Evolutionary conservation across 2,888 invertebrate species (phyloP), one percentile per base, ranked within the genome.

Genomic region (Drosophila mimetica): DNA sequence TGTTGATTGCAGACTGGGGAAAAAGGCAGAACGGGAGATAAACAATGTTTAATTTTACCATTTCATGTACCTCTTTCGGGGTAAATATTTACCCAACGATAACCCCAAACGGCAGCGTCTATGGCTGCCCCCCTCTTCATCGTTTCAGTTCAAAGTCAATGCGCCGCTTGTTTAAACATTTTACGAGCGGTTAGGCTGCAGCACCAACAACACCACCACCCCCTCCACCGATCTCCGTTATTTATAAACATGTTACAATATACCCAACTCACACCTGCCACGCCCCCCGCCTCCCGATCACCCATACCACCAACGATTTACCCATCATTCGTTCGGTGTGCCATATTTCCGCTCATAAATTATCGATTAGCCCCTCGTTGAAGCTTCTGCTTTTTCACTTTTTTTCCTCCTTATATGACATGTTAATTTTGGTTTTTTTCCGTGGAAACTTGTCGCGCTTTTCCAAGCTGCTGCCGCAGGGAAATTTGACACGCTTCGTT

Each of bases 81-180:
- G 63, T 77, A 81, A 83, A 83, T 83, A 85, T 83, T 83, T 87
- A 83, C 72, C 74, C 71, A 67, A 70, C 71, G 77, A 83, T 83
- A 79, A 73, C 74, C 64, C 18, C 25, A 61, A 61, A 48, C 36
- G 37, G 60, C 60, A 61, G 20, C 55, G 25, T 14, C 22, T 32
- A 46, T 36, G 28, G 8, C 14, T 22, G n/a, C n/a, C 37, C 42
- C 44, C 34, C 53, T 30, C 14, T 4, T 22, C 22, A 25, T 51
- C n/a, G 14, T 44, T 44, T 63, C 55, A 69, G 78, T 80, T 82
- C 87, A 82, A 82, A 86, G 82, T 70, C 76, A 76, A 63, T 59
- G 32, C 70, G 76, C 87, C 87, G 82, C 79, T 79, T 83, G 82
- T 87, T 81, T 87, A 79, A 79, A 82, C 86, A 83, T 75, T 83